Conservation (phyloP, 2,888 invertebrate species). For the Iphiclides podalirius region DNA sequence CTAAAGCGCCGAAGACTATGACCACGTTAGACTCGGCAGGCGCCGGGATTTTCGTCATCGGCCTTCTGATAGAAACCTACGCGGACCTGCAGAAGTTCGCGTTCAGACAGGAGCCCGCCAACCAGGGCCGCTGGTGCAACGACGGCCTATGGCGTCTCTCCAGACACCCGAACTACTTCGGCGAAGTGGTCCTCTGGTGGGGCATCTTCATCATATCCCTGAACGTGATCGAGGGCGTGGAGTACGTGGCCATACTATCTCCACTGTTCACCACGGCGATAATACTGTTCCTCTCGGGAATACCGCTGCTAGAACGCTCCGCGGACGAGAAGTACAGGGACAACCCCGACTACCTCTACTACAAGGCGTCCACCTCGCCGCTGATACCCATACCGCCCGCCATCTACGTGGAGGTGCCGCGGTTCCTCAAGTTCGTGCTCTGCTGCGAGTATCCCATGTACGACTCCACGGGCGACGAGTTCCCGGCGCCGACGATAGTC, state of each 20-base stretch:
- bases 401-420: constrained; percentile 92
- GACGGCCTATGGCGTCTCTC: constrained; percentile 94
- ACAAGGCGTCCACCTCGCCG: constrained; percentile 93
- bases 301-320: constrained; percentile 92
- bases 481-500: constrained; percentile 80
- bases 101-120: constrained; percentile 92
- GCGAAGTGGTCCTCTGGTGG: constrained; percentile 96
- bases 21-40: constrained; percentile 93
- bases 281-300: constrained; percentile 93
- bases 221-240: constrained; percentile 90
- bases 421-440: constrained; percentile 88
- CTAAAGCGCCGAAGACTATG: constrained; percentile 90
- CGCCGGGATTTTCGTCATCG: constrained; percentile 90
- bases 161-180: constrained; percentile 96
- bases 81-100: constrained; percentile 96
- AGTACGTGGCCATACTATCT: constrained; percentile 92
- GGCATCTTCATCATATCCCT: constrained; percentile 94
- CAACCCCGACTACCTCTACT: constrained; percentile 91
- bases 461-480: constrained; percentile 85
- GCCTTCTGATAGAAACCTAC: constrained; percentile 92
- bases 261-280: constrained; percentile 93
- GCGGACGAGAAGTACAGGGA: constrained; percentile 94
- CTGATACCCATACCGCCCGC: constrained; percentile 93
- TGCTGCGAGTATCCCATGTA: constrained; percentile 96
- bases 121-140: constrained; percentile 96